Percentiles rank a stretch among this genome's conserved stretches.
These are phyloP conservation scores for Dicrurus megarhynchus DNA, from an alignment of 2,113 vertebrate species.

Conservation along the genomic window DNA sequence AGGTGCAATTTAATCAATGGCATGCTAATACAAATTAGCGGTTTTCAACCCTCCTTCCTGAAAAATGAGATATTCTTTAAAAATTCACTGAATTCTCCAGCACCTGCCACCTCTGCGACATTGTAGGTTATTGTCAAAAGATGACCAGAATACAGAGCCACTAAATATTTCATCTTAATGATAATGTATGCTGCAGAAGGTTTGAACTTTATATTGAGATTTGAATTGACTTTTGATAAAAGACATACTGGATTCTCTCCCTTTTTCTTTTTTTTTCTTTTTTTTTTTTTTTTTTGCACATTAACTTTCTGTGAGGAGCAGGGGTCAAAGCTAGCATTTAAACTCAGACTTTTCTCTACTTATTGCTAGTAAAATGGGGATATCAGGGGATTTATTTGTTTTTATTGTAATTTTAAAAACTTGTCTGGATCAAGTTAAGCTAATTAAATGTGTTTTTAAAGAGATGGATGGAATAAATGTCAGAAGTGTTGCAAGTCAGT, in stretches of 20 bases:
- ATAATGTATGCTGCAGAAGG: slow-evolving; percentile 41
- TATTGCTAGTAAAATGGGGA: background rate
- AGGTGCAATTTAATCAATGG: slow-evolving; percentile 19
- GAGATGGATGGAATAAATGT: background rate
- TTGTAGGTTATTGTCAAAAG: slow-evolving; percentile 58
- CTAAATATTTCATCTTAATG: slow-evolving; percentile 66
- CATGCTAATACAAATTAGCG: slow-evolving; percentile 25
- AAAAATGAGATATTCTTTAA: slow-evolving; percentile 58
- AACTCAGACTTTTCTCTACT: slow-evolving; percentile 26
- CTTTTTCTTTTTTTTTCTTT: background rate
- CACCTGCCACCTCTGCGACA: slow-evolving; percentile 24
- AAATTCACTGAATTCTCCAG: slow-evolving; percentile 55
- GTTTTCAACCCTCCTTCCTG: slow-evolving; percentile 34
- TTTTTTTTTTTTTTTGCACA: background rate
- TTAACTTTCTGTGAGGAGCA: slow-evolving; percentile 34
- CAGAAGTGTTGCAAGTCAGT: background rate
- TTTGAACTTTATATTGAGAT: slow-evolving; percentile 22
- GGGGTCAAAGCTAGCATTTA: slow-evolving; percentile 26
- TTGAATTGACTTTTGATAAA: slow-evolving; percentile 63
- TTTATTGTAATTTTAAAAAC: background rate
- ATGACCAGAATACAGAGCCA: slow-evolving; percentile 38
- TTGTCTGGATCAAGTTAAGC: background rate
- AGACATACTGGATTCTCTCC: background rate
- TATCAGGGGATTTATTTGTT: background rate
- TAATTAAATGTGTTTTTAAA: background rate